Evolutionary conservation across 2,113 vertebrate genomes (phyloP).

Genomic region (Pelvicachromis taeniatus): DNA sequence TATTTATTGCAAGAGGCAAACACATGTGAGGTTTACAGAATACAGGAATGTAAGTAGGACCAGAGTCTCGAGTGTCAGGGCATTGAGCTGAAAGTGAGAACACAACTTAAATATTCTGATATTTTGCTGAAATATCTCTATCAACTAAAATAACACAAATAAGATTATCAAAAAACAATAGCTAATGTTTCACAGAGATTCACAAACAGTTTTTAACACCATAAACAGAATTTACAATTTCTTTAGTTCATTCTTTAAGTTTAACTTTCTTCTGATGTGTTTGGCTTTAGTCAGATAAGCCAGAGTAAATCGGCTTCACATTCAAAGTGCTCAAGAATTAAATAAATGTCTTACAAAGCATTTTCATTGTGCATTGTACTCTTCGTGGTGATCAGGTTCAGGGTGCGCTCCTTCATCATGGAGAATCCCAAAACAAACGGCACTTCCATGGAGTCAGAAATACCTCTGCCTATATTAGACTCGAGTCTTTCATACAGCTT

Average conservation of each 20-base stretch:
- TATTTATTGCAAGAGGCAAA: background rate
- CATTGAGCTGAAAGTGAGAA: background rate
- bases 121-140: rapidly evolving
- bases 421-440: background rate
- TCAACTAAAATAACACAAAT: background rate
- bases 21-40: background rate
- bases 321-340: background rate
- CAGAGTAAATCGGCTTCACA: too few relatives aligned
- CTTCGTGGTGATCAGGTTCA: background rate
- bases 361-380: background rate
- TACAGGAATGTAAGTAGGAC: background rate
- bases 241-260: background rate
- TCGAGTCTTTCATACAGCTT: background rate
- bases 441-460: background rate
- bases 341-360: background rate
- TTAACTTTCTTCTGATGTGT: background rate
- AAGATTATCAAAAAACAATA: background rate
- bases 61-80: background rate
- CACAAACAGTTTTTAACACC: background rate
- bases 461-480: background rate
- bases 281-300: background rate
- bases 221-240: background rate
- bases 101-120: background rate
- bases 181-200: background rate
- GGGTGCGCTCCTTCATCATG: background rate